Evolutionary conservation across 1,140 invertebrate species (phyloP), one percentile per base, ranked within the genome.

Genomic region (Carposina sasakii): DNA sequence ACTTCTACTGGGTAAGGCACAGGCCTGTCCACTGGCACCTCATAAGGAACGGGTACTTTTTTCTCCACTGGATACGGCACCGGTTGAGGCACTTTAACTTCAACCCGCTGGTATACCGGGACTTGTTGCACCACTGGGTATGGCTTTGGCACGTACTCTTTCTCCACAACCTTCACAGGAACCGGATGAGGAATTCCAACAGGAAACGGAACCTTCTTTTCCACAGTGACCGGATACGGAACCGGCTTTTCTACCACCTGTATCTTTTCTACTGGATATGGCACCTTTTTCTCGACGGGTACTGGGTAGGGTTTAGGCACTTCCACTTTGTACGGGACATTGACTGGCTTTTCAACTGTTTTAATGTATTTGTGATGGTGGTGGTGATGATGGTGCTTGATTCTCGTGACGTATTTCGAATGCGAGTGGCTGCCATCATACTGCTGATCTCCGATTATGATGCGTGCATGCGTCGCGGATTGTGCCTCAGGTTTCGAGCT

Each of bases 181-280:
- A 86, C 74, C 0, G 85, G 85, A 43, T 88, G 83, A n/a, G n/a
- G n/a, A n/a, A n/a, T n/a, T n/a, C n/a, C n/a, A n/a, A n/a, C n/a
- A n/a, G n/a, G n/a, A n/a, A n/a, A n/a, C 4, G 87, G 87, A 3
- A 87, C 76, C 53, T 79, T 87, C n/a, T n/a, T n/a, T n/a, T n/a
- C n/a, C 51, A 91, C 89, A 54, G 90, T 87, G 8, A 90, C 87
- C 0, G 89, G 86, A 64, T 88, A 90, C 1, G 89, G 89, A 1
- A 90, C 85, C 63, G 87, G 89, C 63, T 89, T 90, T 54, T 91
- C 90, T 0, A 91, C 88, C 9, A 81, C 83, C 0, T n/a, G n/a
- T n/a, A n/a, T n/a, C n/a, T n/a, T n/a, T n/a, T n/a, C n/a, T n/a
- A 91, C 89, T 3, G 86, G 85, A 47, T 87, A 87, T 0, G 89